Evolutionary conservation across 2,113 vertebrate genomes (phyloP).

Genomic region (Sinocyclocheilus anshuiensis): DNA sequence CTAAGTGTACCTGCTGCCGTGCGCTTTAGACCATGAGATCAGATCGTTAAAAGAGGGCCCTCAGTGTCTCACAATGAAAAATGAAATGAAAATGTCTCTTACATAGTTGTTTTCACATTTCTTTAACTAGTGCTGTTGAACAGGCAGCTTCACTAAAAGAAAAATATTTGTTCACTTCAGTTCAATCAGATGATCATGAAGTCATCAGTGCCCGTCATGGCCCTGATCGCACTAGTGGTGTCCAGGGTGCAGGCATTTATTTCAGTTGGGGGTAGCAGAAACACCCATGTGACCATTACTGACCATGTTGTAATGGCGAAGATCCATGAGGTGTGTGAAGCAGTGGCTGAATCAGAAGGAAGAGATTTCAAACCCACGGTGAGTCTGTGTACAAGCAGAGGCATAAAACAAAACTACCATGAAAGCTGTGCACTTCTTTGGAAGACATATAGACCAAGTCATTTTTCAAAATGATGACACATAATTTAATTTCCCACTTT

Average conservation of each 20-base stretch:
- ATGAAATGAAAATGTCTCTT: no score
- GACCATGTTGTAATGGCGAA: slow-evolving; percentile 61
- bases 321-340: slow-evolving; percentile 64
- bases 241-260: slow-evolving; percentile 62
- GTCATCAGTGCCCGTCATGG: slow-evolving; percentile 41
- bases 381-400: slow-evolving; percentile 2
- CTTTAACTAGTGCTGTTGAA: no score
- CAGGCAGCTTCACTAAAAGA: background rate
- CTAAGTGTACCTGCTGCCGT: no score
- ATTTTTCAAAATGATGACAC: background rate
- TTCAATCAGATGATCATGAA: slow-evolving; percentile 44
- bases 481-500: background rate
- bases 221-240: slow-evolving; percentile 55
- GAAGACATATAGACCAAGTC: background rate
- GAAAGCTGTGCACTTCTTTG: background rate
- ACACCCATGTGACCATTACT: slow-evolving; percentile 73
- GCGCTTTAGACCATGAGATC: no score
- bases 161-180: background rate
- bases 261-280: slow-evolving; percentile 53
- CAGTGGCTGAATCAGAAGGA: slow-evolving; percentile 61
- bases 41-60: no score
- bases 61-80: no score
- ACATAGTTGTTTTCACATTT: no score
- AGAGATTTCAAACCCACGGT: slow-evolving; percentile 72
- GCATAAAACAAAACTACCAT: background rate